Evolutionary conservation across 1,140 invertebrate genomes (phyloP).

Genomic region (Portunus trituberculatus): DNA sequence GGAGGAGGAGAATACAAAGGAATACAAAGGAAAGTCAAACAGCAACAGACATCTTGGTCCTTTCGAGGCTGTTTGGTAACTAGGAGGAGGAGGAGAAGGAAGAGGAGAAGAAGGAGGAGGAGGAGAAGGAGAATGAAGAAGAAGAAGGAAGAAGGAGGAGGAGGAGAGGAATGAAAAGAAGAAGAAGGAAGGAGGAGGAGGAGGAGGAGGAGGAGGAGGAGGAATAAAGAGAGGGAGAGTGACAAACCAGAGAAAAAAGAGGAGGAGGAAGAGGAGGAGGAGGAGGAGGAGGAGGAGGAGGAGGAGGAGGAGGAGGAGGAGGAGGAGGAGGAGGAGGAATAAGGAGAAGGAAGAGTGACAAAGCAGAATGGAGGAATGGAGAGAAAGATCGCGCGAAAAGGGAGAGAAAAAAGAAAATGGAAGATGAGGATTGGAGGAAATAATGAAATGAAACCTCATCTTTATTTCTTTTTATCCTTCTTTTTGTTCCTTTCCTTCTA

Average conservation of each 20-base stretch:
- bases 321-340: background rate
- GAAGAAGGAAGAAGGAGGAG: background rate
- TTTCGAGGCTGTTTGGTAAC: too few relatives aligned
- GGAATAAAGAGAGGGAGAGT: background rate
- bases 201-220: background rate
- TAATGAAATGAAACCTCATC: background rate
- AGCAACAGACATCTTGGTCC: too few relatives aligned
- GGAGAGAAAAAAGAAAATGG: background rate
- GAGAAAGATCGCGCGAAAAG: background rate
- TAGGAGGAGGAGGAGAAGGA: background rate
- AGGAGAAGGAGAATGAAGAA: background rate
- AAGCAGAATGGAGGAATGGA: background rate
- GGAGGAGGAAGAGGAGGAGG: background rate
- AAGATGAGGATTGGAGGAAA: background rate
- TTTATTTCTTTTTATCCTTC: too few relatives aligned
- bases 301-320: background rate
- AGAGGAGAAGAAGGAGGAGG: background rate
- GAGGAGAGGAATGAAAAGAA: background rate
- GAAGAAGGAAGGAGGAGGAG: background rate
- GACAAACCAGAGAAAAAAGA: background rate
- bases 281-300: background rate
- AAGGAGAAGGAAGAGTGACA: slow-evolving; percentile 12
- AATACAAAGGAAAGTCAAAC: too few relatives aligned
- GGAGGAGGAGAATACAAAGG: too few relatives aligned
- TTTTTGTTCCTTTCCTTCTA: background rate